phyloP scores from a whole-genome alignment of 1,140 invertebrate species.

The Penaeus vannamei region DNA sequence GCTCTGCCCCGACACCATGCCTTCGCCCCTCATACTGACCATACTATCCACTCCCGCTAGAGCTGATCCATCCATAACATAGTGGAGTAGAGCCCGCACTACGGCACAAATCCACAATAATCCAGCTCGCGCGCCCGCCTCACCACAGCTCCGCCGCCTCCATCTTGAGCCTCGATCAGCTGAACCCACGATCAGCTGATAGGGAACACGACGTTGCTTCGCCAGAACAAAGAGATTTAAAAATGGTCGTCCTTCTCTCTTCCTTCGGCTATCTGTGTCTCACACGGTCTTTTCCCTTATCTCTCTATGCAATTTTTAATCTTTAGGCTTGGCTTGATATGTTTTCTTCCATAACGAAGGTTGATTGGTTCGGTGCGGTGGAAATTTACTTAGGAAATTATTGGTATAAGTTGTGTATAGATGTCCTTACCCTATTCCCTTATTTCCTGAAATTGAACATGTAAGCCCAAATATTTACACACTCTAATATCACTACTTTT shows the following conservation, averaged over 20 bases:
- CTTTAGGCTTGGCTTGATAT: no score
- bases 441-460: no score
- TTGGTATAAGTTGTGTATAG: no score
- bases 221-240: constrained; percentile 45
- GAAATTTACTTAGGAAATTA: no score
- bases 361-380: no score
- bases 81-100: constrained; percentile 9
- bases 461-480: no score
- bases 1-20: constrained; percentile 1
- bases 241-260: constrained; percentile 23
- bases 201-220: constrained; percentile 31
- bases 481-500: no score
- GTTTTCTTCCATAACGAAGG: no score
- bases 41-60: constrained; percentile 17
- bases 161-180: constrained; percentile 45
- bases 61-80: constrained; percentile 41
- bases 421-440: no score
- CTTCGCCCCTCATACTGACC: constrained; percentile 46
- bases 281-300: no score
- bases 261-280: no score
- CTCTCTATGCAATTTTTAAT: no score
- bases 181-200: constrained; percentile 40
- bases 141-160: constrained; percentile 15
- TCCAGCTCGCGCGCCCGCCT: not conserved
- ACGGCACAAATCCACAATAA: not conserved